Percentiles rank a stretch among this genome's conserved stretches.
Evolutionary conservation across 2,888 invertebrate genomes (phyloP).

Genomic region (Epiblema foenella): DNA sequence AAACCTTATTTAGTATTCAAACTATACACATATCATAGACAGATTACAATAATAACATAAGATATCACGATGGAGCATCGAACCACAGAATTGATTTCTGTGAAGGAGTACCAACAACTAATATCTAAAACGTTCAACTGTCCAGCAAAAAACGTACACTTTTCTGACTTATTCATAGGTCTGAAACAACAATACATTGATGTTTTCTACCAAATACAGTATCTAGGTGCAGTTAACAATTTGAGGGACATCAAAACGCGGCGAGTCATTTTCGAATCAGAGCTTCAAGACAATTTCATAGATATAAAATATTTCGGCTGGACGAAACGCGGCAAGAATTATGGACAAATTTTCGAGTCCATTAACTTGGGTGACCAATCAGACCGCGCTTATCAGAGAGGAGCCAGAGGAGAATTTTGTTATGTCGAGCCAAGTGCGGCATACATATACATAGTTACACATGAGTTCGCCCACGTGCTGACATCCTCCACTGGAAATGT

Average conservation of each 20-base stretch:
- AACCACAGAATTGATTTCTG: too few species aligned
- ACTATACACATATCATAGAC: too few species aligned
- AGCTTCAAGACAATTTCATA: background rate
- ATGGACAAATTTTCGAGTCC: background rate
- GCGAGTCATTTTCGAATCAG: background rate
- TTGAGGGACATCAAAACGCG: slow-evolving; percentile 1
- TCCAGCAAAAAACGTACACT: background rate
- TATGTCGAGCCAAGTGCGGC: background rate
- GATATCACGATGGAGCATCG: too few species aligned
- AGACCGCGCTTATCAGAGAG: background rate
- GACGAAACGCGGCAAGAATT: background rate
- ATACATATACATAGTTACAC: background rate
- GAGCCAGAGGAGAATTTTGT: background rate
- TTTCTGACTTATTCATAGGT: background rate
- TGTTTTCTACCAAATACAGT: background rate
- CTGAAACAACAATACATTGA: background rate
- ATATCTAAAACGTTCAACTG: background rate
- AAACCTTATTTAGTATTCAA: too few species aligned
- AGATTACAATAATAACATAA: too few species aligned
- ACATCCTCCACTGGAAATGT: background rate
- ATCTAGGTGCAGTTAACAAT: background rate
- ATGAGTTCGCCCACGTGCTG: slow-evolving; percentile 16
- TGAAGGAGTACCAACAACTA: background rate
- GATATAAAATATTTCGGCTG: background rate
- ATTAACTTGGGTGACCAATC: slow-evolving; percentile 2